Conservation (phyloP, 1,140 invertebrate species). For the Phymastichus coffea region DNA sequence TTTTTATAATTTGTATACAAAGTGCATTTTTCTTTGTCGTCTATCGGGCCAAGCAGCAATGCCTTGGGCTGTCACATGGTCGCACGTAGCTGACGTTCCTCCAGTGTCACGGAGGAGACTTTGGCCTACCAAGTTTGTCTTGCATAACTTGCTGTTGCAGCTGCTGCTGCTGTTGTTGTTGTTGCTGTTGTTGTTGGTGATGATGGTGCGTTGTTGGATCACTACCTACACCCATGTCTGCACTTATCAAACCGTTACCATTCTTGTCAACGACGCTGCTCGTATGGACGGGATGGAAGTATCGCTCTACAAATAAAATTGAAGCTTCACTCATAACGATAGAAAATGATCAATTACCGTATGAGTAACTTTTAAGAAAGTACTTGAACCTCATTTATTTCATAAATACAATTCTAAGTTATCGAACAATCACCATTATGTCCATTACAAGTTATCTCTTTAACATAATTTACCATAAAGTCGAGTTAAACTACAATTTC, state of each 20-base stretch:
- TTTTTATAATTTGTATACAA: no score
- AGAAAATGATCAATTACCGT: no score
- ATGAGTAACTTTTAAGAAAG: no score
- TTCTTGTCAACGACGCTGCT: conserved; percentile 50
- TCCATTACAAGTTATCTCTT: conserved; percentile 10
- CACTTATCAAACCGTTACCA: conserved; percentile 48
- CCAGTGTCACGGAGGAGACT: conserved; percentile 57
- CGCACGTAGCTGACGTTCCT: conserved; percentile 23
- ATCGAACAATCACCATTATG: no score
- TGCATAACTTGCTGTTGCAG: conserved; percentile 49
- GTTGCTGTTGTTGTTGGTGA: conserved; percentile 39
- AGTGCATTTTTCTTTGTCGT: no score
- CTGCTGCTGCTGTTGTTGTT: conserved; percentile 38
- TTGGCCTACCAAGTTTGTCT: conserved; percentile 52
- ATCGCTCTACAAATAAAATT: conserved; percentile 51
- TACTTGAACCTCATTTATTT: no score
- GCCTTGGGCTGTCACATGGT: conserved; percentile 5
- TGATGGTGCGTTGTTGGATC: conserved; percentile 51
- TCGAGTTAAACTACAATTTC: no score
- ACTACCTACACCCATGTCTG: conserved; percentile 43
- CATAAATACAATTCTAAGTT: no score
- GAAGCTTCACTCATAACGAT: no score
- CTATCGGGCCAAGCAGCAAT: conserved; percentile 19
- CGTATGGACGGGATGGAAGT: conserved; percentile 55
- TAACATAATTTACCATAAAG: conserved; percentile 21